These are phyloP conservation scores for Biston betularia DNA, from an alignment of 2,888 invertebrate species.

Conservation along the genomic window DNA sequence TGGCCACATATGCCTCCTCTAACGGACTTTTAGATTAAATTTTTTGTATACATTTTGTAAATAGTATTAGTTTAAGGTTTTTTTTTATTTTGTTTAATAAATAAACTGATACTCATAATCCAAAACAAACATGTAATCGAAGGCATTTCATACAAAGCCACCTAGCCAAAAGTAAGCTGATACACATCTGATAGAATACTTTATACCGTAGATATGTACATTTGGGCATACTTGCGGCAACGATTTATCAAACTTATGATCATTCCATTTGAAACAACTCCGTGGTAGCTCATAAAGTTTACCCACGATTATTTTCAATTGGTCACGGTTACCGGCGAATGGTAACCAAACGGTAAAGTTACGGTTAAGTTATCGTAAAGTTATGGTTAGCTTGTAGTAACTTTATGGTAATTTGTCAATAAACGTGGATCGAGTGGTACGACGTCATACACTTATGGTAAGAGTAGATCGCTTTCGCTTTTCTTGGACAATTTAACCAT, in stretches of 20 bases:
- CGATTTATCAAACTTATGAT: neutral
- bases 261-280: slow-evolving; percentile 12
- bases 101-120: too few species aligned
- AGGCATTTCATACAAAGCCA: too few species aligned
- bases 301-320: slow-evolving; percentile 31
- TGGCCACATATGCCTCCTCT: too few species aligned
- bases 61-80: too few species aligned
- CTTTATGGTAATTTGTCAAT: slow-evolving; percentile 36
- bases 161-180: too few species aligned
- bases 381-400: slow-evolving; percentile 21
- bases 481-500: slow-evolving; percentile 3
- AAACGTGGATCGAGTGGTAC: slow-evolving; percentile 13
- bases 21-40: too few species aligned
- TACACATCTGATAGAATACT: too few species aligned
- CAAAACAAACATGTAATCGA: too few species aligned
- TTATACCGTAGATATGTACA: too few species aligned
- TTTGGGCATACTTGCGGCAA: neutral
- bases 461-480: slow-evolving; percentile 32
- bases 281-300: slow-evolving; percentile 28
- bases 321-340: slow-evolving; percentile 36
- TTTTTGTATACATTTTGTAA: too few species aligned
- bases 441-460: slow-evolving; percentile 21
- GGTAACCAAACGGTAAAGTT: slow-evolving; percentile 29
- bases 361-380: slow-evolving; percentile 16
- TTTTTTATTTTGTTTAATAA: too few species aligned